Percentiles rank a stretch among this genome's conserved stretches.
These are phyloP conservation scores for Stegastes partitus DNA, from an alignment of 2,113 vertebrate species.

Conservation along the genomic window DNA sequence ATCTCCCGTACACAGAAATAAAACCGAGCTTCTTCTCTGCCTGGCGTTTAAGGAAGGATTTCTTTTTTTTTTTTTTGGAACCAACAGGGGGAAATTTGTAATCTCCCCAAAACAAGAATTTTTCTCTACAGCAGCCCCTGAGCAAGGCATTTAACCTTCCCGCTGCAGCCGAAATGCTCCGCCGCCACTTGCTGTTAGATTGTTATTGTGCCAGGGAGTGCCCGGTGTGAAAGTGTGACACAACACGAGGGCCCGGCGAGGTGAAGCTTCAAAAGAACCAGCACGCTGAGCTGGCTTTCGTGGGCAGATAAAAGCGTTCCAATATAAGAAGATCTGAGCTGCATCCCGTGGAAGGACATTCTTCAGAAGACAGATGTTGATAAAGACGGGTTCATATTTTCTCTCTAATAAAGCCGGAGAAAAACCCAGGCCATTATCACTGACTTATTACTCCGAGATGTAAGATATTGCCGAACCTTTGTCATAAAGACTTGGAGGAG, in stretches of 20 bases:
- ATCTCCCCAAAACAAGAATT: constrained; percentile 12
- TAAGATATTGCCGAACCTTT: constrained; percentile 55
- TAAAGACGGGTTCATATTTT: constrained; percentile 28
- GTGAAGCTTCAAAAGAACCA: constrained; percentile 34
- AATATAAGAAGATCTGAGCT: constrained; percentile 46
- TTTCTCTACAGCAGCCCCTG: constrained; percentile 17
- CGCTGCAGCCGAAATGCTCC: constrained; percentile 7
- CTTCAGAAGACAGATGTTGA: too few relatives aligned
- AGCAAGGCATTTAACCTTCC: constrained; percentile 57
- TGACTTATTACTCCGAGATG: constrained; percentile 66
- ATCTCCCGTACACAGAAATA: constrained; percentile 41
- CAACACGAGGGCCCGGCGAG: constrained; percentile 14
- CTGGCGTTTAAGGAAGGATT: too few relatives aligned
- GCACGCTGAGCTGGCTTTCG: constrained; percentile 36
- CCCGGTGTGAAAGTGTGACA: constrained; percentile 31
- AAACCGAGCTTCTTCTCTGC: background rate
- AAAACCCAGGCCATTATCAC: constrained; percentile 53
- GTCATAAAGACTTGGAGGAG: constrained; percentile 36
- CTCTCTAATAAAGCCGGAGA: constrained; percentile 57
- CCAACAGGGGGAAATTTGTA: constrained; percentile 4
- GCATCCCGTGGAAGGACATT: constrained; percentile 33
- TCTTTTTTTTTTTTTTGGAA: too few relatives aligned
- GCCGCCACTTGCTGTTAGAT: constrained; percentile 13
- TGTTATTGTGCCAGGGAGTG: constrained; percentile 5
- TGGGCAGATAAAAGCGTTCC: constrained; percentile 40